These are phyloP conservation scores for Sebastes diploproa DNA, from an alignment of 2,797 vertebrate species.

Conservation along the genomic window DNA sequence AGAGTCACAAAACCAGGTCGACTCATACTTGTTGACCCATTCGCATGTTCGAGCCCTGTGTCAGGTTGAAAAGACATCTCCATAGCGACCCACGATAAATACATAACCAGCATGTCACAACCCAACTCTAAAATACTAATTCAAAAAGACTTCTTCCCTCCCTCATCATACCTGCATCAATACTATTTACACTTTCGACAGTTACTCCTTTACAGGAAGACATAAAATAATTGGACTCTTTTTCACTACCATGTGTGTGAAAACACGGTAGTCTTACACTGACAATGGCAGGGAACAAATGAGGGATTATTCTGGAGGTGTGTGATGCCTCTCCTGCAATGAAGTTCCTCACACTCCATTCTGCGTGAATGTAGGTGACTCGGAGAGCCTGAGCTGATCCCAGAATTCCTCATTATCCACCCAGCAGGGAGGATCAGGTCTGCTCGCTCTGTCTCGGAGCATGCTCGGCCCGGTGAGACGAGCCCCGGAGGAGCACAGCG, in stretches of 20 bases:
- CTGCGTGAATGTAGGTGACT: constrained; percentile 85
- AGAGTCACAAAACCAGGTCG: neutral
- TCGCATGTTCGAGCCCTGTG: constrained; percentile 6
- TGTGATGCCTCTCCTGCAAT: constrained; percentile 79
- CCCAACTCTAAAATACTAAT: constrained; percentile 22
- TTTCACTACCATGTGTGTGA: constrained; percentile 60
- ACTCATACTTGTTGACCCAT: constrained; percentile 8
- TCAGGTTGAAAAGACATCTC: constrained; percentile 27
- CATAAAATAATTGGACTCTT: constrained; percentile 75
- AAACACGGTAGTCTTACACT: constrained; percentile 65
- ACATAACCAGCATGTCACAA: constrained; percentile 42
- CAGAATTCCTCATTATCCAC: constrained; percentile 88
- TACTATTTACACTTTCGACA: constrained; percentile 63
- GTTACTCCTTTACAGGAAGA: constrained; percentile 55
- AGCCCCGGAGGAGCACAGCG: constrained; percentile 79
- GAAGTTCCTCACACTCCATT: constrained; percentile 86
- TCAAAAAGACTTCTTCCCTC: constrained; percentile 40
- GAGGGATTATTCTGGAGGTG: constrained; percentile 81
- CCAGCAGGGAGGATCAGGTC: constrained; percentile 82
- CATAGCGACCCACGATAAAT: constrained; percentile 29
- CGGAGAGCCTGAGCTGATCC: constrained; percentile 86
- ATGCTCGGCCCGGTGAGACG: constrained; percentile 75
- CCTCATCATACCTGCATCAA: constrained; percentile 75
- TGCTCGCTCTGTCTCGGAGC: constrained; percentile 74
- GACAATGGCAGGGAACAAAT: constrained; percentile 81